A percentile compares a stretch with the other conserved stretches of the same genome.
Conservation (phyloP, 2,797 vertebrate genomes). For the Glyptemys insculpta region DNA sequence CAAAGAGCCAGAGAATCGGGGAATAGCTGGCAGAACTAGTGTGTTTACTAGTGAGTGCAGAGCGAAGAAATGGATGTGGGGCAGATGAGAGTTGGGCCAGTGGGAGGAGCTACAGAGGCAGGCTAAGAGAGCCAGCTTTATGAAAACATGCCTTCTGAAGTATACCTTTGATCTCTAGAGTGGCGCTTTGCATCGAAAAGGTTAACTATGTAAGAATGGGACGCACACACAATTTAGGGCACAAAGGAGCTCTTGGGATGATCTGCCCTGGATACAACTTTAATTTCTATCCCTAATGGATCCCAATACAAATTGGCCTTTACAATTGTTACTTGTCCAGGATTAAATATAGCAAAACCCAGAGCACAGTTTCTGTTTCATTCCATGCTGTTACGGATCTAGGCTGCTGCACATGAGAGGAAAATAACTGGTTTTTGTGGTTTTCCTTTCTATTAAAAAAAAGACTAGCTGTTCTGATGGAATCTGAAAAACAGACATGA, state of each 20-base stretch:
- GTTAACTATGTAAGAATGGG: neutral
- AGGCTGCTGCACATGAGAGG: neutral
- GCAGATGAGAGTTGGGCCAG: neutral
- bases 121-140: neutral
- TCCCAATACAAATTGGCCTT: neutral
- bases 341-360: neutral
- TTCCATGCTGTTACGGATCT: fast-evolving
- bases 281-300: neutral
- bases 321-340: neutral
- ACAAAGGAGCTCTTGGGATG: neutral
- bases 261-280: neutral
- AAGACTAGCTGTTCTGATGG: neutral
- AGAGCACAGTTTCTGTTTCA: neutral
- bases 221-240: neutral
- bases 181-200: neutral
- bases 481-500: neutral
- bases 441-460: neutral
- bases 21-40: neutral
- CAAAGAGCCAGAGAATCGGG: neutral
- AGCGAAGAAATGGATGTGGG: neutral
- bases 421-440: neutral
- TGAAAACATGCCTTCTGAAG: neutral
- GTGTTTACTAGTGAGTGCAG: fast-evolving
- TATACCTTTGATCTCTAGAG: neutral
- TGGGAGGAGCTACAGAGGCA: neutral